Evolutionary conservation across 2,113 vertebrate species (phyloP).

Genomic region (Rhabdomys dilectus): DNA sequence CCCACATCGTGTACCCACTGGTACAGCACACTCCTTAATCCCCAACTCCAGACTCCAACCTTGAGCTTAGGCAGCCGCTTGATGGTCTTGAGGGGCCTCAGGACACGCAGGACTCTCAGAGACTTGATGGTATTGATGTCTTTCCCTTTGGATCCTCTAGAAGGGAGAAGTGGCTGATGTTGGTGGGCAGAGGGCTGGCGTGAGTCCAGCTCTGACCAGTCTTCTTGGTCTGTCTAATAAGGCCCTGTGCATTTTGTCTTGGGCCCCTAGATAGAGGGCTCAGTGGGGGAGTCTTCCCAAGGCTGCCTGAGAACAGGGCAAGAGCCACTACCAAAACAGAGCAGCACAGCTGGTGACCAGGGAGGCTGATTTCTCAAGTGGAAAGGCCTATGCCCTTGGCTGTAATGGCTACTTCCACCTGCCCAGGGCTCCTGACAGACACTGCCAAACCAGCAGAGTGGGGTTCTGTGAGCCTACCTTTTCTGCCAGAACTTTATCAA

Average conservation of each 20-base stretch:
- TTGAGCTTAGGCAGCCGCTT: conserved; percentile 97
- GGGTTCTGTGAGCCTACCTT: not conserved
- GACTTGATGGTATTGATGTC: conserved; percentile 99
- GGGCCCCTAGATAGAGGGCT: not conserved
- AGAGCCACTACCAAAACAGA: not conserved
- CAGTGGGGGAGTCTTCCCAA: not conserved
- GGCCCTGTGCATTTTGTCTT: not conserved
- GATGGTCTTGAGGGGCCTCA: conserved; percentile 97
- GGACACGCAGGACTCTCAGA: conserved; percentile 94
- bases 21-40: not conserved
- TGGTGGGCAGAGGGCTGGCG: conserved; percentile 50
- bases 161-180: conserved; percentile 84
- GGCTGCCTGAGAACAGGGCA: not conserved
- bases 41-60: conserved; percentile 85
- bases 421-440: not conserved
- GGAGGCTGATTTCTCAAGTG: not conserved
- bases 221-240: not conserved
- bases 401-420: not conserved
- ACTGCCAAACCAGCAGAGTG: not conserved
- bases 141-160: conserved; percentile 97
- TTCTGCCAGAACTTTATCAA: not conserved
- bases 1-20: not conserved
- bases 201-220: not conserved
- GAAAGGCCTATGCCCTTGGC: not conserved
- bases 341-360: too few species aligned